These are phyloP conservation scores for Oreortyx pictus DNA, from an alignment of 2,797 vertebrate species.

Conservation along the genomic window DNA sequence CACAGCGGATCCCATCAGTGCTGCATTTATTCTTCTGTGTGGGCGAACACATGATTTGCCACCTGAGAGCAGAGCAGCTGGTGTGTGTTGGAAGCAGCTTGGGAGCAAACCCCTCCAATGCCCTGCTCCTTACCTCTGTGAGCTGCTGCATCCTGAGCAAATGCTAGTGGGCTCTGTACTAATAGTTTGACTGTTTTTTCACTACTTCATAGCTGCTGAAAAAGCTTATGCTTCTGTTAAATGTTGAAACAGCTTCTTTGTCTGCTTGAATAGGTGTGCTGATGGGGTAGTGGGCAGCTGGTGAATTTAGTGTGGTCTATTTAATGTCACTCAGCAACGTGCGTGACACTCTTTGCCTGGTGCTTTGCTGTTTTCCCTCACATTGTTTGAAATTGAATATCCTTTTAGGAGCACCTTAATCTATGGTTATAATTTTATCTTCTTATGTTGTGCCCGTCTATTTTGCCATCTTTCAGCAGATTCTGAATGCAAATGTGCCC, in stretches of 20 bases:
- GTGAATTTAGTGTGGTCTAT: not conserved
- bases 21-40: not conserved
- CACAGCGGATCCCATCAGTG: not conserved
- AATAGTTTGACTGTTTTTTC: not conserved
- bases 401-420: not conserved
- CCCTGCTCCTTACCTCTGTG: rapidly evolving
- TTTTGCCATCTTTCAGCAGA: not conserved
- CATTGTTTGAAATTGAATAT: not conserved
- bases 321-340: not conserved
- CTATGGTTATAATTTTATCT: not conserved
- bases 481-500: not conserved
- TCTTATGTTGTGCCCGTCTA: rapidly evolving
- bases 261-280: not conserved
- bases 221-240: not conserved
- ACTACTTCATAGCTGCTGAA: not conserved
- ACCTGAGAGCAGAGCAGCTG: not conserved
- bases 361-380: not conserved
- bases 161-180: not conserved
- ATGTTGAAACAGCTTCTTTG: not conserved
- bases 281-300: not conserved
- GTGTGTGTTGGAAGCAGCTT: not conserved
- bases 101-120: rapidly evolving
- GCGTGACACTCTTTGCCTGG: not conserved
- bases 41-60: not conserved
- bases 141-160: not conserved